phyloP scores from a whole-genome alignment of 2,113 vertebrate genomes.

The Phoenicopterus ruber region DNA sequence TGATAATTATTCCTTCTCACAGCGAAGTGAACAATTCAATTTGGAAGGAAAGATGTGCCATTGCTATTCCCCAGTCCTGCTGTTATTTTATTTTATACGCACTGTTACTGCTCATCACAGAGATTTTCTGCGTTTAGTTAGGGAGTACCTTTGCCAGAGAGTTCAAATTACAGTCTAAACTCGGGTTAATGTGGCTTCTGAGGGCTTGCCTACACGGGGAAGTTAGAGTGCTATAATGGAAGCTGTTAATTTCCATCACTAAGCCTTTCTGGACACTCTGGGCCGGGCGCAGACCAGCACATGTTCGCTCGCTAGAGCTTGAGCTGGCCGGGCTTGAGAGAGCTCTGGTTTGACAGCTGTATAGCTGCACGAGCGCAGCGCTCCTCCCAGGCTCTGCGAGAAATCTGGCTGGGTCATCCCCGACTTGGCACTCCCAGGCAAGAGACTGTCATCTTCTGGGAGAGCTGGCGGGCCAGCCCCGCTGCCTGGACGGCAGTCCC shows the following conservation, averaged over 20 bases:
- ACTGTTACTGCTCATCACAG: constrained; percentile 31
- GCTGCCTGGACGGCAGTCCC: fast-evolving
- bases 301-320: neutral
- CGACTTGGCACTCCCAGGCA: neutral
- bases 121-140: constrained; percentile 36
- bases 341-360: neutral
- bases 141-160: constrained; percentile 47
- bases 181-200: constrained; percentile 17
- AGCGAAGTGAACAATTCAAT: constrained; percentile 60
- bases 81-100: constrained; percentile 63
- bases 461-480: neutral
- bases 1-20: constrained; percentile 57
- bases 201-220: neutral
- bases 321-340: neutral
- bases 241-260: neutral
- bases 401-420: neutral
- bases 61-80: constrained; percentile 40
- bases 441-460: neutral
- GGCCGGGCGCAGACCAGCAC: neutral
- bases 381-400: neutral
- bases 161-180: constrained; percentile 26
- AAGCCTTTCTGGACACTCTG: neutral
- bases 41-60: constrained; percentile 50
- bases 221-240: neutral
- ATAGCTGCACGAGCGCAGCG: fast-evolving